phyloP scores from a whole-genome alignment of 2,888 invertebrate species.

The Tachina grossa region DNA sequence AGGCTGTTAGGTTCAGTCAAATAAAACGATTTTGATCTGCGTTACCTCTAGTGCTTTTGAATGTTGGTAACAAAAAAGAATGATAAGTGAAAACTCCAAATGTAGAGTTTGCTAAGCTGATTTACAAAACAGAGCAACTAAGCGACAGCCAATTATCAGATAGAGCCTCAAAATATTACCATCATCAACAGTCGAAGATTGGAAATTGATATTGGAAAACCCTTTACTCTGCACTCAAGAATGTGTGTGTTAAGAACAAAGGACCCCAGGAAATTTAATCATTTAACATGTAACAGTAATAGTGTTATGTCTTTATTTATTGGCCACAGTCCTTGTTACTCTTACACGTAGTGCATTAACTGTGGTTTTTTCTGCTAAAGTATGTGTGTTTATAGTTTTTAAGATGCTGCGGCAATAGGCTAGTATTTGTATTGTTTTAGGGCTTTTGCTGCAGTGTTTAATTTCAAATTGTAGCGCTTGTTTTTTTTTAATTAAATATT shows the following conservation, averaged over 20 bases:
- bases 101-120: too few species aligned
- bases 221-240: not conserved
- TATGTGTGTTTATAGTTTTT: not conserved
- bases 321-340: constrained; percentile 13
- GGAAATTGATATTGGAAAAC: too few species aligned
- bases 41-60: too few species aligned
- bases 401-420: not conserved
- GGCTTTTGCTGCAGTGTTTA: not conserved
- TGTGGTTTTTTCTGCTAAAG: not conserved
- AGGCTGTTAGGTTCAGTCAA: too few species aligned
- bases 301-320: constrained; percentile 12
- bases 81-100: too few species aligned
- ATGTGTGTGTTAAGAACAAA: not conserved
- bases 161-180: not conserved
- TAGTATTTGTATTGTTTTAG: not conserved
- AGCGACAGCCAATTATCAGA: too few species aligned
- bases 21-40: too few species aligned
- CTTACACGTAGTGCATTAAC: not conserved
- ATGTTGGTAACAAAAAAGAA: too few species aligned
- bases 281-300: not conserved
- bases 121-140: too few species aligned
- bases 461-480: not conserved
- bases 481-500: constrained; percentile 44
- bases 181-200: too few species aligned
- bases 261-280: not conserved